Percentiles rank a stretch among this genome's conserved stretches.
Conservation (phyloP, 2,888 invertebrate species). For the Lepidonotus clava region DNA sequence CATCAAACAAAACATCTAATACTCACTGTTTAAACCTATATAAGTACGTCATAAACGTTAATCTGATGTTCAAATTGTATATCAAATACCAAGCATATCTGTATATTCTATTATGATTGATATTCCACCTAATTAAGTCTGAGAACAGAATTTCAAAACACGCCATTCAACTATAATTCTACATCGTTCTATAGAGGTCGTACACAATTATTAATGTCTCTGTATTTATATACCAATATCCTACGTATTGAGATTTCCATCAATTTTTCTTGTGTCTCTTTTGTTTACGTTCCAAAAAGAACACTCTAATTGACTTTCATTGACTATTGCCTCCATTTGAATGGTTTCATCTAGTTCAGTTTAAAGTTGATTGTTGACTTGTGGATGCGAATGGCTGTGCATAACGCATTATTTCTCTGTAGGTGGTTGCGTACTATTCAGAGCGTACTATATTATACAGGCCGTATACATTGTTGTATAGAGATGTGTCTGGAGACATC, state of each 20-base stretch:
- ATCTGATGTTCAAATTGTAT: constrained; percentile 21
- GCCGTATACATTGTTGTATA: neutral
- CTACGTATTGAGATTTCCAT: constrained; percentile 23
- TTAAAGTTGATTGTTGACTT: constrained; percentile 25
- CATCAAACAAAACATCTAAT: too few species aligned
- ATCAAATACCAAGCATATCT: constrained; percentile 8
- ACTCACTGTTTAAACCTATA: too few species aligned
- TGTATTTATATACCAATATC: neutral
- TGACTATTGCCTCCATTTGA: constrained; percentile 6
- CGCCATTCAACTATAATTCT: neutral
- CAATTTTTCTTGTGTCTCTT: neutral
- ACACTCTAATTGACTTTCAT: neutral
- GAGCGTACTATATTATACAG: too few species aligned
- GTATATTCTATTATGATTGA: neutral
- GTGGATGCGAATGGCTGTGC: constrained; percentile 36
- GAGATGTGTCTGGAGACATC: constrained; percentile 34
- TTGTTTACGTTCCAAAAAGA: neutral
- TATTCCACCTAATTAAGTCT: neutral
- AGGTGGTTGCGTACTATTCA: neutral
- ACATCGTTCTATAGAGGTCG: neutral
- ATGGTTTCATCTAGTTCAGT: constrained; percentile 29
- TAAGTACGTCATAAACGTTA: too few species aligned
- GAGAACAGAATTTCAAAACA: neutral
- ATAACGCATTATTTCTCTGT: neutral
- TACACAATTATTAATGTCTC: neutral